Conservation (phyloP, 2,113 vertebrate genomes). For the Lagenorhynchus albirostris region DNA sequence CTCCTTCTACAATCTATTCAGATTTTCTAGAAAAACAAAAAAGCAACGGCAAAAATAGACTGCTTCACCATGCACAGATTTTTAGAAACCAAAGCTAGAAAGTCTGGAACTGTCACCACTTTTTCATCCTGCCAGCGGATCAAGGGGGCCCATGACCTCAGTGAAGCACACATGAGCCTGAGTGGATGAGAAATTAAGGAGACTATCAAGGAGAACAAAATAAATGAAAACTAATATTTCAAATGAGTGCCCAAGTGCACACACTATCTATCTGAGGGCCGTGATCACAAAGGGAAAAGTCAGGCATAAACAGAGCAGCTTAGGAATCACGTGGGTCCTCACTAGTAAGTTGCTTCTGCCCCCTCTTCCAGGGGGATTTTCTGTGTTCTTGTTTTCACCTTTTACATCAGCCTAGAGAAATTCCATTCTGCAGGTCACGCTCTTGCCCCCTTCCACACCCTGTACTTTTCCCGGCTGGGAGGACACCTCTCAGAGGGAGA, state of each 20-base stretch:
- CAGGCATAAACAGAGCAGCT: not conserved
- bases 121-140: not conserved
- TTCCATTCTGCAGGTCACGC: not conserved
- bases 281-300: not conserved
- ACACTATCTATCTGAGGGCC: not conserved
- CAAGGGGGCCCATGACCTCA: accelerated
- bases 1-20: not conserved
- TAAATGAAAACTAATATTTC: not conserved
- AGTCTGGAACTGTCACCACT: not conserved
- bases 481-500: not conserved
- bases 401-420: too few species aligned
- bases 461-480: not conserved
- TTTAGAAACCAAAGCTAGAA: not conserved
- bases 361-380: not conserved
- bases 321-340: not conserved
- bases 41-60: not conserved
- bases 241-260: not conserved
- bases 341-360: too few species aligned
- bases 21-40: not conserved
- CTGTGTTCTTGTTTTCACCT: not conserved
- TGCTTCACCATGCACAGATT: not conserved
- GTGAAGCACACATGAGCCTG: accelerated
- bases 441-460: not conserved
- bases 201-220: not conserved
- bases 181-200: not conserved